Evolutionary conservation across 2,113 vertebrate species (phyloP), one percentile per base, ranked within the genome.

Genomic region (Callithrix jacchus): DNA sequence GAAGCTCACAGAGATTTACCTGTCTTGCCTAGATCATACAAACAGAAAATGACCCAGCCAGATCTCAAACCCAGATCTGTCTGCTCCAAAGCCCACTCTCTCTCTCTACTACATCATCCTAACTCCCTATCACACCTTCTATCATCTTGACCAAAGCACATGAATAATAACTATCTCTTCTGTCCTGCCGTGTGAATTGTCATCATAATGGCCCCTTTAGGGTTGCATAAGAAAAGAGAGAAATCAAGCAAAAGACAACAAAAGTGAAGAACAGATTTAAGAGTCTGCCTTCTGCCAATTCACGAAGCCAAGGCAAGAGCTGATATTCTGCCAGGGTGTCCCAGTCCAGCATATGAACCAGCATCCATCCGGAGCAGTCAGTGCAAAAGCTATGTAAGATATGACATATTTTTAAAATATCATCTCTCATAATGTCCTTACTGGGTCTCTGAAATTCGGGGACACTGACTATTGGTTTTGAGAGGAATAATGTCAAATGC

Each of bases 401-500:
- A 4, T 77, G 61, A 84, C 25, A 14, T 32, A 49, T 54, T 93
- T 93, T 54, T 13, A 27, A 81, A 89, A 73, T 81, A 76, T 73
- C 52, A 88, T 86, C 11, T 20, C 23, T 64, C 25, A n/a, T 27
- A 85, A 81, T 77, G 32, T 92, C 49, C 45, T 82, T 93, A 92
- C 56, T 61, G 64, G 23, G n/a, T 64, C 52, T 56, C 37, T 95
- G 64, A 89, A 97, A 93, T 89, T 54, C 89, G 49, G 94, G 87
- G 42, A 47, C 37, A 88, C 8, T 37, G 21, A 87, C 30, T 94
- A 32, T 52, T 91, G 12, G 9, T 87, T 95, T 85, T 93, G 13
- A 96, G 45, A 94, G 25, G 30, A 95, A 88, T 77, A 87, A 89
- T 92, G 25, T 91, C 73, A 95, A 86, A 71, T 42, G 54, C 8